phyloP scores from a whole-genome alignment of 2,888 invertebrate genomes.

The Cephus runcator region DNA sequence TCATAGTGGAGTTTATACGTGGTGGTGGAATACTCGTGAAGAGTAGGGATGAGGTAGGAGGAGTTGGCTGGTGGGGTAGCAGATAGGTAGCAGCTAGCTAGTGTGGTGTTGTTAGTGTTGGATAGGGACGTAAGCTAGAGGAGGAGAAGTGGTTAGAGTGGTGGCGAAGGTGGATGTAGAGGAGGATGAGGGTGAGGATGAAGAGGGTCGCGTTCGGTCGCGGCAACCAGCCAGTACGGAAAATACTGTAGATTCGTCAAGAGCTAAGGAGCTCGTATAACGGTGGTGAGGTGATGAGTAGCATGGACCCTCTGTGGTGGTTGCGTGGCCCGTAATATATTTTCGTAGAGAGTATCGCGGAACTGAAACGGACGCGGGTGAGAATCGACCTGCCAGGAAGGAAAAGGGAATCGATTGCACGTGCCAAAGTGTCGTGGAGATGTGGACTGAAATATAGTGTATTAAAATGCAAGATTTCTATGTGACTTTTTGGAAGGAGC shows the following conservation, averaged over 20 bases:
- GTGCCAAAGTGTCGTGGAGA: neutral
- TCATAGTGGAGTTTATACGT: neutral
- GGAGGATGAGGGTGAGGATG: neutral
- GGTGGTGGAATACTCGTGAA: neutral
- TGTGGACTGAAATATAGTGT: neutral
- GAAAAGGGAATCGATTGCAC: neutral
- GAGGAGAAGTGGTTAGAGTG: neutral
- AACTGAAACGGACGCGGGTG: neutral
- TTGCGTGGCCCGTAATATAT: neutral
- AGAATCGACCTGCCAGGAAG: neutral
- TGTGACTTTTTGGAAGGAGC: neutral
- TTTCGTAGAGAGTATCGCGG: neutral
- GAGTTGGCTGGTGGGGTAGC: neutral
- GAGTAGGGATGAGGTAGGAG: neutral
- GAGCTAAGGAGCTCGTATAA: neutral
- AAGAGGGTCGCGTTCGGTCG: conserved; percentile 3
- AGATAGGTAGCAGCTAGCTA: neutral
- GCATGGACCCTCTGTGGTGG: neutral
- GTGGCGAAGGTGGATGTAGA: neutral
- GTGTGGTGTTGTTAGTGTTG: neutral
- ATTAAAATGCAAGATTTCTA: neutral
- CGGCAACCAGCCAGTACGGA: neutral
- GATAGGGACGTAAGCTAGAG: neutral
- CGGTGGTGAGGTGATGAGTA: neutral
- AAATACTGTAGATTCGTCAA: conserved; percentile 1